Evolutionary conservation across 1,140 invertebrate genomes (phyloP).

Genomic region (Limonius californicus): DNA sequence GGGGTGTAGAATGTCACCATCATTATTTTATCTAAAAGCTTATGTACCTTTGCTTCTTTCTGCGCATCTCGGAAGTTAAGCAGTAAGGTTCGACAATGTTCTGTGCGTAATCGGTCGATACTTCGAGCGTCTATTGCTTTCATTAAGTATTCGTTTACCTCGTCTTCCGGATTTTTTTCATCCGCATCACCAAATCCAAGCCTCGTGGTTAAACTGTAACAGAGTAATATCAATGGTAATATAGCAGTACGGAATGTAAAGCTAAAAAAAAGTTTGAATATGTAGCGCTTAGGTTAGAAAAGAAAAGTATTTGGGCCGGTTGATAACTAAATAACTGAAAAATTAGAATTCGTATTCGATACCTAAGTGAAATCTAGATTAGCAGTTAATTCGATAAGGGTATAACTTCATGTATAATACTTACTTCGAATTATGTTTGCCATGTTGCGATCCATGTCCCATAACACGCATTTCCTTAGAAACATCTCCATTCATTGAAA

Average conservation of each 20-base stretch:
- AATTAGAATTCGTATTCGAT: too few species aligned
- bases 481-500: constrained; percentile 70
- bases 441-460: constrained; percentile 72
- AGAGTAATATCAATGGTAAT: too few species aligned
- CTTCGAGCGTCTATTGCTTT: constrained; percentile 91
- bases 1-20: too few species aligned
- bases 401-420: too few species aligned
- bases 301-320: too few species aligned
- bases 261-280: too few species aligned
- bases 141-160: constrained; percentile 92
- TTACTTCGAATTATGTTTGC: constrained; percentile 67
- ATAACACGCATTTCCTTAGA: constrained; percentile 84
- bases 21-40: too few species aligned
- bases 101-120: constrained; percentile 78
- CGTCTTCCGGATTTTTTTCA: constrained; percentile 78
- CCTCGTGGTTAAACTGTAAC: constrained; percentile 47
- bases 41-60: constrained; percentile 80
- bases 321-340: too few species aligned
- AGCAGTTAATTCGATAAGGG: too few species aligned
- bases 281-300: too few species aligned
- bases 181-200: constrained; percentile 60
- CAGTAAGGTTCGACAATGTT: constrained; percentile 78
- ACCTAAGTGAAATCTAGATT: too few species aligned
- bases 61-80: constrained; percentile 74
- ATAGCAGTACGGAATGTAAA: too few species aligned